These are phyloP conservation scores for Lasaia peninsularis DNA, from an alignment of 1,140 invertebrate genomes.

Conservation along the genomic window DNA sequence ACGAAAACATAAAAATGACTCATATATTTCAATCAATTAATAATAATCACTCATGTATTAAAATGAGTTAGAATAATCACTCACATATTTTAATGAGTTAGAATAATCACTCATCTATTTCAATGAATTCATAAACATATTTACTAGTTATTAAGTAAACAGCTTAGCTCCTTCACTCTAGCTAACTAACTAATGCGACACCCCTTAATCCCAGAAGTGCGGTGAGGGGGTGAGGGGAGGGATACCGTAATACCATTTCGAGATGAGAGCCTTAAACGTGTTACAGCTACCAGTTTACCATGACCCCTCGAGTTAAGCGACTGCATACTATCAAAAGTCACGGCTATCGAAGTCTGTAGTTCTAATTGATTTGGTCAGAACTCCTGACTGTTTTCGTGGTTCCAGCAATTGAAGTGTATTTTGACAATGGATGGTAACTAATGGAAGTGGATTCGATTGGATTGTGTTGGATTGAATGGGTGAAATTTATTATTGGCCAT, in stretches of 20 bases:
- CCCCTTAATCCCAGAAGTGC: slow-evolving; percentile 56
- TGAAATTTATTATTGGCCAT: background rate
- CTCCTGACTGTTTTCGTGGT: slow-evolving; percentile 56
- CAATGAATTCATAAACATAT: slow-evolving; percentile 10
- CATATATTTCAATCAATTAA: background rate
- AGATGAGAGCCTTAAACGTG: slow-evolving; percentile 72
- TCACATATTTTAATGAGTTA: background rate
- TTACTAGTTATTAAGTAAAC: slow-evolving; percentile 26
- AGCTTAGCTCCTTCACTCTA: slow-evolving; percentile 31
- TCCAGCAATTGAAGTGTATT: slow-evolving; percentile 57
- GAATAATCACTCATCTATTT: background rate
- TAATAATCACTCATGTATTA: background rate
- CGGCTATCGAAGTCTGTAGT: slow-evolving; percentile 19
- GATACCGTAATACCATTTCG: slow-evolving; percentile 68
- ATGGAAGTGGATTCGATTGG: slow-evolving; percentile 40
- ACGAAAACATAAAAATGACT: background rate
- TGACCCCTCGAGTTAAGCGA: slow-evolving; percentile 28
- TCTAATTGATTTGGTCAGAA: slow-evolving; percentile 39
- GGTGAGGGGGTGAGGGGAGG: slow-evolving; percentile 35
- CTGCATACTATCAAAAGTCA: slow-evolving; percentile 13
- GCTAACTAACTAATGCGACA: slow-evolving; percentile 44
- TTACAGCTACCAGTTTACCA: slow-evolving; percentile 48
- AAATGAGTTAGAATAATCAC: background rate
- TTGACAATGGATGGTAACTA: slow-evolving; percentile 68
- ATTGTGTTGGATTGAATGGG: slow-evolving; percentile 2